These are phyloP conservation scores for Thunnus maccoyii DNA, from an alignment of 2,113 vertebrate species.

Conservation along the genomic window DNA sequence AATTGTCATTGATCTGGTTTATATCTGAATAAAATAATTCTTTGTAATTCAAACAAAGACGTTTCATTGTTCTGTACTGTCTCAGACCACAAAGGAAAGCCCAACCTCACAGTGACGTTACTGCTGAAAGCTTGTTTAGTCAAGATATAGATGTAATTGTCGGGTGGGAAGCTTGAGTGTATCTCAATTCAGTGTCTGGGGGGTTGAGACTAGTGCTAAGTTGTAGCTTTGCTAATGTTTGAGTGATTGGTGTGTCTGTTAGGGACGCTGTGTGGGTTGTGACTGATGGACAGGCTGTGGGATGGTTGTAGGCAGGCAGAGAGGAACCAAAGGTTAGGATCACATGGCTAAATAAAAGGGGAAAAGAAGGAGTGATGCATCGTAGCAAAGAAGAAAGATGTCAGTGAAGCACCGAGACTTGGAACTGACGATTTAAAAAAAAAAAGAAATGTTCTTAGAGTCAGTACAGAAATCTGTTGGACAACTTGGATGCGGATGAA, in stretches of 20 bases:
- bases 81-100: background rate
- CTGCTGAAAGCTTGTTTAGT: background rate
- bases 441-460: no score
- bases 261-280: conserved; percentile 35
- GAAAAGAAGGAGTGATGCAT: background rate
- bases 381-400: conserved; percentile 31
- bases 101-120: background rate
- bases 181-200: background rate
- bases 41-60: conserved; percentile 42
- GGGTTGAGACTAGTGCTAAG: background rate
- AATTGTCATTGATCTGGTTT: conserved; percentile 39
- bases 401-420: conserved; percentile 2
- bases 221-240: conserved; percentile 26
- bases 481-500: background rate
- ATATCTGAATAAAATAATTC: conserved; percentile 63
- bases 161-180: background rate
- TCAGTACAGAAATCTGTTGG: background rate
- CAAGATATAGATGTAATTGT: background rate
- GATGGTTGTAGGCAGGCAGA: conserved; percentile 55
- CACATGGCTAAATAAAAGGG: background rate
- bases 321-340: conserved; percentile 41
- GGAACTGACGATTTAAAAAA: background rate
- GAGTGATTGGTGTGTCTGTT: conserved; percentile 52
- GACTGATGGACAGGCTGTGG: conserved; percentile 63
- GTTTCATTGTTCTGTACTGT: background rate